These are phyloP conservation scores for Apis florea DNA, from an alignment of 1,140 invertebrate genomes.

Conservation along the genomic window DNA sequence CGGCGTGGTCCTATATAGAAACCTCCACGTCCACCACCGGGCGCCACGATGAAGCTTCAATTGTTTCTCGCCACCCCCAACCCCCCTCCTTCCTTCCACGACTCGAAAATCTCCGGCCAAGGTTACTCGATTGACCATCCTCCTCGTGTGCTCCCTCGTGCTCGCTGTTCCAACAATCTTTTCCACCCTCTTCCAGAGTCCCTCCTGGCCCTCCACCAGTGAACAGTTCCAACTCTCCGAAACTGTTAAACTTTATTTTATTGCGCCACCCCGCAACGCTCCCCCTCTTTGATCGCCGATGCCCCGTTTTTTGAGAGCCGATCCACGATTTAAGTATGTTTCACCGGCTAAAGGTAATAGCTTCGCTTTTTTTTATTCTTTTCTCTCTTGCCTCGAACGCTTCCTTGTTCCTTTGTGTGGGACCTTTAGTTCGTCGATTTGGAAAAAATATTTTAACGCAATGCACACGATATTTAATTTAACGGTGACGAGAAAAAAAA, in stretches of 20 bases:
- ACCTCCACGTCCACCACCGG: slow-evolving; percentile 34
- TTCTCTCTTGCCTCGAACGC: no score
- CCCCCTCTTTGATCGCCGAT: neutral
- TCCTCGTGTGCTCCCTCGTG: slow-evolving; percentile 18
- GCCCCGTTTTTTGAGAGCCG: neutral
- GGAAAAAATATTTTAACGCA: no score
- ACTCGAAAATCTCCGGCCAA: slow-evolving; percentile 34
- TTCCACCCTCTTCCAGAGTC: neutral
- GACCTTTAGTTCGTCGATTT: no score
- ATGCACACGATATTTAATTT: no score
- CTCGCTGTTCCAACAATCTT: slow-evolving; percentile 21
- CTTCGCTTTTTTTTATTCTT: no score
- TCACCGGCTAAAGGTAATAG: no score
- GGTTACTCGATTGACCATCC: slow-evolving; percentile 44
- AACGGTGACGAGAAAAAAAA: no score
- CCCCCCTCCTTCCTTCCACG: neutral
- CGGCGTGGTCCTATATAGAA: slow-evolving; percentile 26
- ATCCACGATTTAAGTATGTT: neutral
- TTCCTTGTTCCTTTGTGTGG: no score
- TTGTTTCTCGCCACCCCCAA: slow-evolving; percentile 47
- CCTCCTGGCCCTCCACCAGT: no score
- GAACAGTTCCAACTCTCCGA: neutral
- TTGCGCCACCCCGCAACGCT: neutral
- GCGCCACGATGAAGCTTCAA: slow-evolving; percentile 39
- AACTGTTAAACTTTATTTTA: slow-evolving; percentile 5